Conservation (phyloP, 2,797 vertebrate genomes). For the Channa striata region DNA sequence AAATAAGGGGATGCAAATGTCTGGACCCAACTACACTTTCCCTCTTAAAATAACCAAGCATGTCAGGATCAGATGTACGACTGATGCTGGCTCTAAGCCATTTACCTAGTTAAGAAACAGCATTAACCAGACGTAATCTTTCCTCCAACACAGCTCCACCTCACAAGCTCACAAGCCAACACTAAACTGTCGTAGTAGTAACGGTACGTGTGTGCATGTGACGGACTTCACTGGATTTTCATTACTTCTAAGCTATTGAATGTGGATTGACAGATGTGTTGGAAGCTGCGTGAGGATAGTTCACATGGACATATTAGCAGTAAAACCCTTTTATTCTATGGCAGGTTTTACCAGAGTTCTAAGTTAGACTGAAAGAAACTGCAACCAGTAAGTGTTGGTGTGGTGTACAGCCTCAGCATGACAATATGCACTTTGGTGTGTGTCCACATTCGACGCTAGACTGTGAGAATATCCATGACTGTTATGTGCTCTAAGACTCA, state of each 20-base stretch:
- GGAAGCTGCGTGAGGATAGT: not conserved
- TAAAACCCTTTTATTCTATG: constrained; percentile 15
- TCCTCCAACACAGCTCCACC: constrained; percentile 56
- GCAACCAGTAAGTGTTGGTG: not conserved
- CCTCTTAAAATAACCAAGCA: constrained; percentile 3
- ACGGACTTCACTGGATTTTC: constrained; percentile 35
- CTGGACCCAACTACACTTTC: not conserved
- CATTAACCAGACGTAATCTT: constrained; percentile 71
- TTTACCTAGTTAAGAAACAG: constrained; percentile 57
- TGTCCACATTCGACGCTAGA: constrained; percentile 1
- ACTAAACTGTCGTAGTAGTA: constrained; percentile 15
- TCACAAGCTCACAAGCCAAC: constrained; percentile 49
- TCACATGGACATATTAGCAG: too few species aligned
- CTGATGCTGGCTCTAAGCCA: constrained; percentile 51
- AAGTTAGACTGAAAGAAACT: constrained; percentile 3
- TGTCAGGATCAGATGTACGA: constrained; percentile 38
- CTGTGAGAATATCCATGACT: constrained; percentile 2
- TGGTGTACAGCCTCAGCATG: not conserved
- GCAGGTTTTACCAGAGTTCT: not conserved
- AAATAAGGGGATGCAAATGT: too few species aligned
- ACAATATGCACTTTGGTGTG: constrained; percentile 37
- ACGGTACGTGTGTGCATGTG: constrained; percentile 14
- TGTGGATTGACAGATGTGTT: not conserved
- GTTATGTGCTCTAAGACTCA: not conserved
- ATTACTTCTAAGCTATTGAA: constrained; percentile 26